phyloP scores from a whole-genome alignment of 2,797 vertebrate genomes.

The Channa striata region DNA sequence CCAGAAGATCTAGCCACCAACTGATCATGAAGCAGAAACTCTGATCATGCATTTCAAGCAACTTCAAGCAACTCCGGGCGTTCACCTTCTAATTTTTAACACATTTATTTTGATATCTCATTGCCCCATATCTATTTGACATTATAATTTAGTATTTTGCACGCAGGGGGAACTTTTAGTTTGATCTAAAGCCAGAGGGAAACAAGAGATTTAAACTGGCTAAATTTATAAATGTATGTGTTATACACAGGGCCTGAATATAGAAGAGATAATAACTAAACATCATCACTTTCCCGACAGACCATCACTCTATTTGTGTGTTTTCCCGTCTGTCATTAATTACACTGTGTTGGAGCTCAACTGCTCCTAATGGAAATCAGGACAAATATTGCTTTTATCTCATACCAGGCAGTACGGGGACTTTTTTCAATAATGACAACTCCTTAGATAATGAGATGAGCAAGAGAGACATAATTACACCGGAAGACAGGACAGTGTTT shows the following conservation, averaged over 20 bases:
- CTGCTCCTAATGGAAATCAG: slow-evolving; percentile 59
- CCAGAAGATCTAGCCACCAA: too few species aligned
- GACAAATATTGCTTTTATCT: slow-evolving; percentile 71
- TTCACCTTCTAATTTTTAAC: too few species aligned
- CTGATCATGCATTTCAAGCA: too few species aligned
- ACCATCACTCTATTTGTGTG: slow-evolving; percentile 59
- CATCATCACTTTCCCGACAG: slow-evolving; percentile 36
- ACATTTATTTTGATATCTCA: too few species aligned
- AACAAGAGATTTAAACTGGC: too few species aligned
- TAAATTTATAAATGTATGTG: neutral
- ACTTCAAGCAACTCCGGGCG: too few species aligned
- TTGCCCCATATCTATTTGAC: too few species aligned
- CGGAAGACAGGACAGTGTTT: slow-evolving; percentile 1
- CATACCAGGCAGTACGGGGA: slow-evolving; percentile 31
- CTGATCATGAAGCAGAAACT: too few species aligned
- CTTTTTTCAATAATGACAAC: slow-evolving; percentile 60
- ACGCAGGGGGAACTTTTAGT: too few species aligned
- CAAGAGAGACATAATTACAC: slow-evolving; percentile 51
- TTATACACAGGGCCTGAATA: slow-evolving; percentile 42
- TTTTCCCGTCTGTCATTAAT: slow-evolving; percentile 59
- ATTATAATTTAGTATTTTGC: too few species aligned
- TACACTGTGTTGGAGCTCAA: slow-evolving; percentile 39
- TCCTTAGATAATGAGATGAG: slow-evolving; percentile 60
- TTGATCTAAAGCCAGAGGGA: too few species aligned
- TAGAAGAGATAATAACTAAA: slow-evolving; percentile 54